Percentiles rank a stretch among this genome's conserved stretches.
phyloP scores from a whole-genome alignment of 2,888 invertebrate species.

The Drosophila antonietae region DNA sequence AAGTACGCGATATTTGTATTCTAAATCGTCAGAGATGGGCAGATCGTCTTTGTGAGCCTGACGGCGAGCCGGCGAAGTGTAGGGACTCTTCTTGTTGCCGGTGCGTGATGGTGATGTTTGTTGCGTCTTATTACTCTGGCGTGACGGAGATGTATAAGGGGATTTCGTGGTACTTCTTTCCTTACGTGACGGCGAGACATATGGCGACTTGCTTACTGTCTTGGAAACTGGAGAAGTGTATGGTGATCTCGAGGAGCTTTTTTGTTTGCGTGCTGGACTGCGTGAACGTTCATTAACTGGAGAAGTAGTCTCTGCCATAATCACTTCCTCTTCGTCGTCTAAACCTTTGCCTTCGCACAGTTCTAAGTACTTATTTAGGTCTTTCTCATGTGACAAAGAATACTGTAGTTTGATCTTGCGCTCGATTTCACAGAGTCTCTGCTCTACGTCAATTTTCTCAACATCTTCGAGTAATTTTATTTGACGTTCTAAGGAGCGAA shows the following conservation, averaged over 20 bases:
- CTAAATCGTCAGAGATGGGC: constrained; percentile 71
- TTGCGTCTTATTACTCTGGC: constrained; percentile 52
- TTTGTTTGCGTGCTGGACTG: constrained; percentile 58
- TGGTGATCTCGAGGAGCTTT: constrained; percentile 42
- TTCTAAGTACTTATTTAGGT: constrained; percentile 76
- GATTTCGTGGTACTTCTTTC: constrained; percentile 39
- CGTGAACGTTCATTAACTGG: constrained; percentile 52
- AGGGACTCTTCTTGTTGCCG: constrained; percentile 47
- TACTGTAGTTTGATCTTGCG: constrained; percentile 81
- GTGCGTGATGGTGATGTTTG: constrained; percentile 63
- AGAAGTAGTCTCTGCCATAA: constrained; percentile 16
- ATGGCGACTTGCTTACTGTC: constrained; percentile 49
- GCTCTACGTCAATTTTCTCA: constrained; percentile 81
- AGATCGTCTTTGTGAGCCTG: constrained; percentile 49
- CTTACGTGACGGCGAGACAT: constrained; percentile 65
- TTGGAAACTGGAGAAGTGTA: constrained; percentile 67
- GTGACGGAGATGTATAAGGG: constrained; percentile 64
- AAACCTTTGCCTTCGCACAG: constrained; percentile 80
- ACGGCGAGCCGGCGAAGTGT: constrained; percentile 62
- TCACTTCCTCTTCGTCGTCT: constrained; percentile 67
- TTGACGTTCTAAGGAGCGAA: constrained; percentile 80
- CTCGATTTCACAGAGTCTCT: constrained; percentile 78
- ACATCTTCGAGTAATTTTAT: constrained; percentile 81
- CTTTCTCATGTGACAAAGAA: constrained; percentile 81
- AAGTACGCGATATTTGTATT: constrained; percentile 75